These are phyloP conservation scores for Notodonta ziczac DNA, from an alignment of 2,888 invertebrate species.

Conservation along the genomic window DNA sequence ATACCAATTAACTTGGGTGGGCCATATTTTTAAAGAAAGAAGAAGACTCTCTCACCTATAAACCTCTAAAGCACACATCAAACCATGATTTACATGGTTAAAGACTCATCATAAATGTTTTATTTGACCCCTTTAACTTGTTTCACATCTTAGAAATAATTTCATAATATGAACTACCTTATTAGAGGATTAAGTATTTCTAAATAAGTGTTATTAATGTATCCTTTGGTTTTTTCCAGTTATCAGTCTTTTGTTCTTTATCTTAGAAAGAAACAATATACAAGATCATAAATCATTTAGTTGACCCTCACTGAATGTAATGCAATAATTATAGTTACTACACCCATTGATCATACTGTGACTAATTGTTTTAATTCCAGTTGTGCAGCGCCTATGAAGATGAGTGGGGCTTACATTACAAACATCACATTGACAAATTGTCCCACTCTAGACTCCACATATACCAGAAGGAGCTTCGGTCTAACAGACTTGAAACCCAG, in stretches of 20 bases:
- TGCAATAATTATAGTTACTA: slow-evolving; percentile 1
- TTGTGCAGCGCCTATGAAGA: slow-evolving; percentile 75
- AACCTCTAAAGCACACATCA: no score
- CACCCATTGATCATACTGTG: slow-evolving; percentile 4
- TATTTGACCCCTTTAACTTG: no score
- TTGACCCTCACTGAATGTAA: slow-evolving; percentile 2
- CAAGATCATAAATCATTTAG: slow-evolving; percentile 1
- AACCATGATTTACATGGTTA: no score
- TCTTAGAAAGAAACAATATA: slow-evolving; percentile 1
- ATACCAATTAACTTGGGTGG: no score
- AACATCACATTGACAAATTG: slow-evolving; percentile 71
- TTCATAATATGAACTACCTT: no score
- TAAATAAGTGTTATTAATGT: not conserved
- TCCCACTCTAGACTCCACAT: slow-evolving; percentile 68
- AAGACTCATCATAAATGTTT: no score
- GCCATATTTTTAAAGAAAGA: no score
- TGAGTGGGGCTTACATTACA: slow-evolving; percentile 70
- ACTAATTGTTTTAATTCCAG: slow-evolving; percentile 51
- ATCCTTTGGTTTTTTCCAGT: not conserved
- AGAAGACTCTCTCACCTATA: no score
- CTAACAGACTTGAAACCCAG: slow-evolving; percentile 67
- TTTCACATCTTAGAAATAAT: no score
- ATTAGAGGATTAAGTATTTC: no score
- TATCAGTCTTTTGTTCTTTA: not conserved
- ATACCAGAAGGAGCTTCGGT: slow-evolving; percentile 56